Conservation (phyloP, 2,888 invertebrate genomes). For the Hesperia comma region DNA sequence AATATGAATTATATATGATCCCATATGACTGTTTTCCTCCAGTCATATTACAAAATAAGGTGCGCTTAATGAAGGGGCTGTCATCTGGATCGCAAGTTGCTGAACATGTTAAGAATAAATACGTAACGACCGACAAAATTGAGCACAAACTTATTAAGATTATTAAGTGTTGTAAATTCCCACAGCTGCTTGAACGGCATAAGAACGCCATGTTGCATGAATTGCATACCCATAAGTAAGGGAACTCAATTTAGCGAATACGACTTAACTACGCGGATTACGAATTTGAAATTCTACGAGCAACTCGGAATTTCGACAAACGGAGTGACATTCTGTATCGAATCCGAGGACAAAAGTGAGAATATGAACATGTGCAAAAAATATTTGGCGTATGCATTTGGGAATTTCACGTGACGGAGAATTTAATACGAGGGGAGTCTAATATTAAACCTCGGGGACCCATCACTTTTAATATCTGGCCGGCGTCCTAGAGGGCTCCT, state of each 20-base stretch:
- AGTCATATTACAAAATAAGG: conserved; percentile 12
- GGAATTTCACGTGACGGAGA: conserved; percentile 83
- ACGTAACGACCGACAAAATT: conserved; percentile 9
- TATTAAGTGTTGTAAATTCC: conserved; percentile 26
- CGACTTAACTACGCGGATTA: conserved; percentile 39
- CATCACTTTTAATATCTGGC: conserved; percentile 84
- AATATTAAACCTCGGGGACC: conserved; percentile 83
- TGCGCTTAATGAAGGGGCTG: conserved; percentile 17
- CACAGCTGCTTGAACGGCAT: conserved; percentile 13
- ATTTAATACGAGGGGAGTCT: conserved; percentile 83
- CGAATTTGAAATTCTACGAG: conserved; percentile 55
- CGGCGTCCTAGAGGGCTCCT: conserved; percentile 79
- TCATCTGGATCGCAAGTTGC: conserved; percentile 11
- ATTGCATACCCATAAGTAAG: conserved; percentile 41
- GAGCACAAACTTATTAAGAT: conserved; percentile 23
- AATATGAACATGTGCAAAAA: conserved; percentile 84
- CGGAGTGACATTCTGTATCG: conserved; percentile 80
- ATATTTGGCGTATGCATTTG: conserved; percentile 82
- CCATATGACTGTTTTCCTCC: conserved; percentile 51
- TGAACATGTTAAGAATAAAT: conserved; percentile 6
- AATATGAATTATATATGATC: conserved; percentile 72
- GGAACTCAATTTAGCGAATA: conserved; percentile 35
- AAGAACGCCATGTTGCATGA: conserved; percentile 41
- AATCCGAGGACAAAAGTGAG: conserved; percentile 73
- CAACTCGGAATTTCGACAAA: conserved; percentile 62